Evolutionary conservation across 2,113 vertebrate species (phyloP), one percentile per base, ranked within the genome.

Genomic region (Sclerurus mexicanus): DNA sequence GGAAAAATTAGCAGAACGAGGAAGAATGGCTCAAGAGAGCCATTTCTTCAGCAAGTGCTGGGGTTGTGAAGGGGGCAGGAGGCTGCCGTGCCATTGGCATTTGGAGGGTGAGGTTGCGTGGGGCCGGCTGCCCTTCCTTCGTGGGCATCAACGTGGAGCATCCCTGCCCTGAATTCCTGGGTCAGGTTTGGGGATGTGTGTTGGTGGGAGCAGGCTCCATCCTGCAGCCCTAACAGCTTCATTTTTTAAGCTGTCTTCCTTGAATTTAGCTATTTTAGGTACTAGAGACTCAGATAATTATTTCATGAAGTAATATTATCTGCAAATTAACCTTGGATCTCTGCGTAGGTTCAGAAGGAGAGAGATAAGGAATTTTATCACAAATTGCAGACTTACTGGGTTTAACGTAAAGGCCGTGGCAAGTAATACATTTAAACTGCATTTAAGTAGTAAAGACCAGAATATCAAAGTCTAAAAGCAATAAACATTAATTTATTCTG

Each of bases 371-470:
- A 90, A 92, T 94, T 97, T 97, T 95, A 90, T 97, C 96, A 47
- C 94, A 97, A 96, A 96, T 97, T 94, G 95, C 93, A 97, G 90
- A 69, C 87, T 95, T 95, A 68, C 53, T 97, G 96, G 50, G 53
- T 97, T 97, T 97, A 93, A 96, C 85, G 75, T 93, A 78, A 94
- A 92, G 94, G 95, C 95, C 84, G 17, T 95, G 91, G 87, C 87
- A 96, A 97, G 90, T 97, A 97, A 97, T 98, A 97, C 93, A 97
- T 98, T 98, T 98, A 97, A 97, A 98, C 87, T 97, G 88, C 97
- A 82, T 97, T 98, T 97, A 98, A 98, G 97, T 94, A 96, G 95
- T 97, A 83, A 95, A 95, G 89, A 95, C 86, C 95, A 89, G 88
- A 90, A 68, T 94, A 95, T 96, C 91, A 95, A 97, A 97, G 87